These are phyloP conservation scores for Prochilodus magdalenae DNA, from an alignment of 2,113 vertebrate species.

Conservation along the genomic window DNA sequence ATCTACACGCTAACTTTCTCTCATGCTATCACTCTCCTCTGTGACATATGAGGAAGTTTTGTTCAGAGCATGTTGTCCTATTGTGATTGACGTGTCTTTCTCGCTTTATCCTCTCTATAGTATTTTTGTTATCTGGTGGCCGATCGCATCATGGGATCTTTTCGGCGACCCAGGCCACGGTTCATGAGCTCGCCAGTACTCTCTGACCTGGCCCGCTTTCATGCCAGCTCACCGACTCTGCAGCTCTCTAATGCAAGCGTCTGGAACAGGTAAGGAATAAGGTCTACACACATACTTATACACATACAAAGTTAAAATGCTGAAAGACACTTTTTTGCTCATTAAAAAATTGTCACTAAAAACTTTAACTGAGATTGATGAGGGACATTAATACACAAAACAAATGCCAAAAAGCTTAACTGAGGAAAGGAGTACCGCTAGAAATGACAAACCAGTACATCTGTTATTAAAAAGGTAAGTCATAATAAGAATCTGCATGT, in stretches of 20 bases:
- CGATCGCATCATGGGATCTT: constrained; percentile 73
- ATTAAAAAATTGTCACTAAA: too few species aligned
- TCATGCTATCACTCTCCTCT: background rate
- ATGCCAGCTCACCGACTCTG: constrained; percentile 70
- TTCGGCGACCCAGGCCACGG: constrained; percentile 78
- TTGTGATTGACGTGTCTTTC: background rate
- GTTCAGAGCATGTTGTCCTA: background rate
- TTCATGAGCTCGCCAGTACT: constrained; percentile 97
- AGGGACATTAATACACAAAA: too few species aligned
- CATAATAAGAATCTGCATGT: too few species aligned
- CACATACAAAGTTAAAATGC: too few species aligned
- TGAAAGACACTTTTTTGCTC: too few species aligned
- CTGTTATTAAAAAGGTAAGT: too few species aligned
- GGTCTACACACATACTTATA: background rate
- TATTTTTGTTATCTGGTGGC: constrained; percentile 10
- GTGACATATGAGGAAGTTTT: background rate
- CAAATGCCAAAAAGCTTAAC: too few species aligned
- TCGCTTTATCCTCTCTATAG: background rate
- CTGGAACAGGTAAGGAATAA: constrained; percentile 88
- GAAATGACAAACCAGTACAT: too few species aligned
- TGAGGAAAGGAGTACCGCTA: too few species aligned
- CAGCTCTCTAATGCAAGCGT: constrained; percentile 88
- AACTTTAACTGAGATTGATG: too few species aligned
- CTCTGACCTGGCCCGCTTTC: constrained; percentile 87
- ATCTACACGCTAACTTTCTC: background rate